Conservation (phyloP, 2,113 vertebrate species). For the Agapornis roseicollis region DNA sequence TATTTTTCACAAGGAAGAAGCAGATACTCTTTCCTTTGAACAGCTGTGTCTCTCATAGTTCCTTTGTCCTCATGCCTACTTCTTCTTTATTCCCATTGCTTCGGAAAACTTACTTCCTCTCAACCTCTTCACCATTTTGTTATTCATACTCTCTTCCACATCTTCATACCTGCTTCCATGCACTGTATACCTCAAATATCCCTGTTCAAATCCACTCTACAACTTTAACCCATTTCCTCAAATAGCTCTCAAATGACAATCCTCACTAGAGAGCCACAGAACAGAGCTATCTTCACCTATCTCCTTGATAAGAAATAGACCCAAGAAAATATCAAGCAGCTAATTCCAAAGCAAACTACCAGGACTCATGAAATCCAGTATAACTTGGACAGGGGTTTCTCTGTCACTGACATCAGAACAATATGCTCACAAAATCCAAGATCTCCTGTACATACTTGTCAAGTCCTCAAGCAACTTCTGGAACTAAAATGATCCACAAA, state of each 20-base stretch:
- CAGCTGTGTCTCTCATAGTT: not conserved
- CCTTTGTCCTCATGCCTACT: not conserved
- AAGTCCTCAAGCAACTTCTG: not conserved
- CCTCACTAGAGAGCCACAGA: not conserved
- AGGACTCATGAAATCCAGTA: not conserved
- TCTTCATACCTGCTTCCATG: not conserved
- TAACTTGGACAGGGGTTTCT: not conserved
- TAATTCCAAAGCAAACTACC: not conserved
- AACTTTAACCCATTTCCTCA: not conserved
- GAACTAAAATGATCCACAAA: not conserved
- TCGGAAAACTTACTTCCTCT: not conserved
- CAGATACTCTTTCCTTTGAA: not conserved
- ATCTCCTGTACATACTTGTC: not conserved
- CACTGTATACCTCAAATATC: not conserved
- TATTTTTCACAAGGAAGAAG: not conserved
- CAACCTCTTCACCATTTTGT: not conserved
- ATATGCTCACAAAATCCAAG: not conserved
- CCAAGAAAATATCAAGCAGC: not conserved
- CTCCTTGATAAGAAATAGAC: not conserved
- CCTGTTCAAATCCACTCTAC: not conserved
- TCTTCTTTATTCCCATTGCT: not conserved
- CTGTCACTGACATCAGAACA: not conserved
- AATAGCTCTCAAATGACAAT: not conserved
- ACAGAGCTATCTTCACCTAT: not conserved
- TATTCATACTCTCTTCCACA: not conserved